Conservation (phyloP, 2,797 vertebrate species). For the Anguilla obscura region DNA sequence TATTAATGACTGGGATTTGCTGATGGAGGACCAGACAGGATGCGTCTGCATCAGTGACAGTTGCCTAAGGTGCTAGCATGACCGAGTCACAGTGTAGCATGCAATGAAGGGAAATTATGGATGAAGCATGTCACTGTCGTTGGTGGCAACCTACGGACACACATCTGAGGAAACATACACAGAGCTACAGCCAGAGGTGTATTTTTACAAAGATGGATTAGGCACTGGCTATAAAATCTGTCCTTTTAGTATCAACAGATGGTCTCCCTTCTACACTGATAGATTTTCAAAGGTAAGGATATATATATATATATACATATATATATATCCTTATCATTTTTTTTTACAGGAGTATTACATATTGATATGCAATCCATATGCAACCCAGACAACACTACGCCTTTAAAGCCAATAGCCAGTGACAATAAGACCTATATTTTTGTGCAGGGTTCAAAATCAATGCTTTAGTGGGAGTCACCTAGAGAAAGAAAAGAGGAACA, state of each 20-base stretch:
- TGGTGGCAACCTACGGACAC: neutral
- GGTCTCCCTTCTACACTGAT: neutral
- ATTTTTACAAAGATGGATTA: neutral
- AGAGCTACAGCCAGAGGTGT: neutral
- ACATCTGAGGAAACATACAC: neutral
- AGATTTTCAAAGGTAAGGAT: neutral
- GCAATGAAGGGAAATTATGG: neutral
- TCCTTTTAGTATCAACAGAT: neutral
- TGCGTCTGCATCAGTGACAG: neutral
- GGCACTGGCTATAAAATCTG: neutral
- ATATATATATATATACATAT: neutral
- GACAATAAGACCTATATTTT: neutral
- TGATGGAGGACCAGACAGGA: neutral
- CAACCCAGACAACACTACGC: conserved; percentile 27
- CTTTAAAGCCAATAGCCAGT: conserved; percentile 29
- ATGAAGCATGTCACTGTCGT: neutral
- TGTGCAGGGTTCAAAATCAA: neutral
- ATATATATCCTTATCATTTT: neutral
- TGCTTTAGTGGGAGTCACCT: neutral
- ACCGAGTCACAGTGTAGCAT: neutral
- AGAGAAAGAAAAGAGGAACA: neutral
- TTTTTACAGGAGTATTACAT: neutral
- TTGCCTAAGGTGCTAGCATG: neutral
- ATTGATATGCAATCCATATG: conserved; percentile 11
- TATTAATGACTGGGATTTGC: neutral